Evolutionary conservation across 2,797 vertebrate species (phyloP).

Genomic region (Chelmon rostratus): DNA sequence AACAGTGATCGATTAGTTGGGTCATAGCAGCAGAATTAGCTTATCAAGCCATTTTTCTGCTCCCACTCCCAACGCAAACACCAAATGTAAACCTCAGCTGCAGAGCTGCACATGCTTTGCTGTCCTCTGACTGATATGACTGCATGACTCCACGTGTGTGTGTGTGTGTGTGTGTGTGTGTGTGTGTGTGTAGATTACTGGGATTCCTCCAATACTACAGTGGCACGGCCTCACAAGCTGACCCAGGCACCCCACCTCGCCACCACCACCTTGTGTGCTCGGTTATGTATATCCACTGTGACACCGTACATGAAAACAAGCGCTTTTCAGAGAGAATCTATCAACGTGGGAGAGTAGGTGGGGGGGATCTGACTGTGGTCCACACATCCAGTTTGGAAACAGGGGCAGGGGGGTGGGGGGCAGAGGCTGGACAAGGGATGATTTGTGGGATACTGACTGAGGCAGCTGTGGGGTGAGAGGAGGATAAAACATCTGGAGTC

Average conservation of each 20-base stretch:
- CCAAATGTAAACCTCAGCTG: conserved; percentile 5
- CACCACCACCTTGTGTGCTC: conserved; percentile 26
- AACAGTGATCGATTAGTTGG: conserved; percentile 16
- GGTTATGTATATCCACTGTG: conserved; percentile 10
- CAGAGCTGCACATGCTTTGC: background rate
- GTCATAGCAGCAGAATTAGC: background rate
- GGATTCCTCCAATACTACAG: conserved; percentile 66
- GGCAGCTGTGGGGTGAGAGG: conserved; percentile 52
- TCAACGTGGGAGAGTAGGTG: conserved; percentile 30
- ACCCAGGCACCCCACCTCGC: conserved; percentile 22
- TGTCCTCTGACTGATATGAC: conserved; percentile 1
- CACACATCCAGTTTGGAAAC: conserved; percentile 40
- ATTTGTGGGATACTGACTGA: conserved; percentile 61
- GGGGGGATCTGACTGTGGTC: conserved; percentile 36
- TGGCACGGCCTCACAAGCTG: conserved; percentile 65
- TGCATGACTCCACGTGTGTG: background rate
- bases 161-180: conserved; percentile 20
- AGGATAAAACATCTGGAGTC: conserved; percentile 68
- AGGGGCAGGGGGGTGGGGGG: background rate
- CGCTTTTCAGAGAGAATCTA: conserved; percentile 30
- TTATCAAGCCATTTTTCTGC: background rate
- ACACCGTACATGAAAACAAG: conserved; percentile 8
- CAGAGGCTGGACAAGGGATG: conserved; percentile 43
- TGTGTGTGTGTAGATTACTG: conserved; percentile 45
- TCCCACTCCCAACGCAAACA: background rate